Evolutionary conservation across 1,140 invertebrate genomes (phyloP).

Genomic region (Bombus fervidus): DNA sequence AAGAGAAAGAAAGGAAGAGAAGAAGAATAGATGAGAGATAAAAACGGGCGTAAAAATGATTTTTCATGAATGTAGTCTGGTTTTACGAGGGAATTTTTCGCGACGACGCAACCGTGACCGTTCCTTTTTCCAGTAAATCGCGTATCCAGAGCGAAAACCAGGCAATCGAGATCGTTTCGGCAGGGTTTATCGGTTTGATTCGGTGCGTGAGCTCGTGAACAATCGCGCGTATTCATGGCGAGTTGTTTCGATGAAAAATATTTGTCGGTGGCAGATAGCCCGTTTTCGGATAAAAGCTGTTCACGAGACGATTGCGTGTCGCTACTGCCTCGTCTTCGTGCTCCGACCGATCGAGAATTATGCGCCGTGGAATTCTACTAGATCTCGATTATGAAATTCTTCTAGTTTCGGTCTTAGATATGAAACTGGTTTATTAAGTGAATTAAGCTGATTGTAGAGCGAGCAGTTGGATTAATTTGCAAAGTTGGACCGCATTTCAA

Average conservation of each 20-base stretch:
- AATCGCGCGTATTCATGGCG: background rate
- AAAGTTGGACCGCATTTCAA: no score
- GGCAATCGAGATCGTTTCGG: background rate
- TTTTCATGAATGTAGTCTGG: background rate
- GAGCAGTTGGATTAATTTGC: background rate
- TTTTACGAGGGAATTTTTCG: slow-evolving; percentile 7
- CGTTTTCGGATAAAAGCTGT: slow-evolving; percentile 18
- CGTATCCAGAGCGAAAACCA: background rate
- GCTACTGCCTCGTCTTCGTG: background rate
- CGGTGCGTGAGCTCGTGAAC: slow-evolving; percentile 1
- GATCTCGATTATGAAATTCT: background rate
- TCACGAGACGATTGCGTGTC: slow-evolving; percentile 11
- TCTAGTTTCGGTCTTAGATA: no score
- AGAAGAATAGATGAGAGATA: background rate
- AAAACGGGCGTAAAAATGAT: background rate
- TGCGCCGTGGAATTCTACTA: background rate
- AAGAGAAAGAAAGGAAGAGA: background rate
- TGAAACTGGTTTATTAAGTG: background rate
- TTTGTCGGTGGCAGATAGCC: slow-evolving; percentile 24
- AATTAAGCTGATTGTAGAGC: background rate
- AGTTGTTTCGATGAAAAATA: slow-evolving; percentile 13
- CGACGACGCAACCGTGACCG: slow-evolving; percentile 15
- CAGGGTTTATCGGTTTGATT: background rate
- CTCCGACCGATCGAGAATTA: background rate
- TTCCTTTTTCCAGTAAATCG: background rate